A percentile compares a stretch with the other conserved stretches of the same genome.
These are phyloP conservation scores for Listronotus bonariensis DNA, from an alignment of 1,140 invertebrate genomes.

Conservation along the genomic window DNA sequence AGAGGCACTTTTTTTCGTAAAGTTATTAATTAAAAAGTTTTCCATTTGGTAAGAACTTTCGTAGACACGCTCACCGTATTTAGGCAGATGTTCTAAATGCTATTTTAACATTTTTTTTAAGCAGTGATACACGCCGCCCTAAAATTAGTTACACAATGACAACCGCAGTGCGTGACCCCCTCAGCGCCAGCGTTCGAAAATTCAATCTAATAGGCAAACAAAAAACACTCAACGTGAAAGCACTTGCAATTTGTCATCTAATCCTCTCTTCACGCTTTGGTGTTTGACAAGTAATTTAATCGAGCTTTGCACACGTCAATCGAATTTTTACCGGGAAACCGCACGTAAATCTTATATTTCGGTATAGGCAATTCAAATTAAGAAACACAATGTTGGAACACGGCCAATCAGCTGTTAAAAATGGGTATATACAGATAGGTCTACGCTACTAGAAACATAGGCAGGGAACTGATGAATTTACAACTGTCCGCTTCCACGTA, in stretches of 20 bases:
- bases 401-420: no score
- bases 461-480: no score
- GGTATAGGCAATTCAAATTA: no score
- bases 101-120: constrained; percentile 11
- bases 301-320: constrained; percentile 17
- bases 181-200: constrained; percentile 9
- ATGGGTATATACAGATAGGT: no score
- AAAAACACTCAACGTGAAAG: constrained; percentile 45
- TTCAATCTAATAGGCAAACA: constrained; percentile 42
- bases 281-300: constrained; percentile 48
- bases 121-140: constrained; percentile 13
- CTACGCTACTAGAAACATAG: no score
- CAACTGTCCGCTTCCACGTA: no score
- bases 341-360: no score
- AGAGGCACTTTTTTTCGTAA: no score
- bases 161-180: constrained; percentile 34
- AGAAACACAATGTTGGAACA: no score
- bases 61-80: no score
- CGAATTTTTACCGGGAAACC: constrained; percentile 6
- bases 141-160: constrained; percentile 36
- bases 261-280: constrained; percentile 49
- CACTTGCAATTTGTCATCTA: constrained; percentile 48
- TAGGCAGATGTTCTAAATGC: constrained; percentile 24
- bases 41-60: no score
- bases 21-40: no score